Percentiles rank a stretch among this genome's conserved stretches.
phyloP scores from a whole-genome alignment of 2,888 invertebrate genomes.

The Drosophila formosana region DNA sequence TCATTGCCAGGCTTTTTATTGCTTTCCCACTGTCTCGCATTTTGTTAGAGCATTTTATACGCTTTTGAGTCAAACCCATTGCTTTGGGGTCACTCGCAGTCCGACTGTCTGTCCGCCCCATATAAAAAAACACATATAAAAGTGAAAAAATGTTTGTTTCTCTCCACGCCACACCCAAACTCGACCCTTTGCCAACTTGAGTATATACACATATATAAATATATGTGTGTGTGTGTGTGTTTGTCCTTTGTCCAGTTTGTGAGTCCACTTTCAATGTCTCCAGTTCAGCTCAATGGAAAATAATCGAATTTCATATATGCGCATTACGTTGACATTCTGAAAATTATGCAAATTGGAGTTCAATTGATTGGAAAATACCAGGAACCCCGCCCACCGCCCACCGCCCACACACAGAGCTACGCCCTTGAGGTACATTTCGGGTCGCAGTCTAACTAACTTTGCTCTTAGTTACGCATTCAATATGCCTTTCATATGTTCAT shows the following conservation, averaged over 20 bases:
- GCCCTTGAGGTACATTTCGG: conserved; percentile 19
- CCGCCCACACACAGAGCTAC: neutral
- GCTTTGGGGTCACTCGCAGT: conserved; percentile 64
- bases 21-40: conserved; percentile 51
- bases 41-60: conserved; percentile 53
- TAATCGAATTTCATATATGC: conserved; percentile 78
- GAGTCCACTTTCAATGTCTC: conserved; percentile 74
- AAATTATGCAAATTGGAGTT: conserved; percentile 81
- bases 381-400: conserved; percentile 8
- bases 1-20: conserved; percentile 69
- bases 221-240: conserved; percentile 20
- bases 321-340: conserved; percentile 77
- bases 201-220: neutral
- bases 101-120: conserved; percentile 19
- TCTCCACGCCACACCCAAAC: conserved; percentile 64
- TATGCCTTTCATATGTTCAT: conserved; percentile 53
- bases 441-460: conserved; percentile 35
- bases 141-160: conserved; percentile 74
- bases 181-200: conserved; percentile 7
- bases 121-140: conserved; percentile 48
- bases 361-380: conserved; percentile 80
- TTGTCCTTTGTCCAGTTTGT: conserved; percentile 54
- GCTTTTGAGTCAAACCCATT: conserved; percentile 65
- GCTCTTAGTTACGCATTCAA: conserved; percentile 53
- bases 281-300: conserved; percentile 81